Conservation (phyloP, 1,140 invertebrate species). For the Trachymyrmex septentrionalis region DNA sequence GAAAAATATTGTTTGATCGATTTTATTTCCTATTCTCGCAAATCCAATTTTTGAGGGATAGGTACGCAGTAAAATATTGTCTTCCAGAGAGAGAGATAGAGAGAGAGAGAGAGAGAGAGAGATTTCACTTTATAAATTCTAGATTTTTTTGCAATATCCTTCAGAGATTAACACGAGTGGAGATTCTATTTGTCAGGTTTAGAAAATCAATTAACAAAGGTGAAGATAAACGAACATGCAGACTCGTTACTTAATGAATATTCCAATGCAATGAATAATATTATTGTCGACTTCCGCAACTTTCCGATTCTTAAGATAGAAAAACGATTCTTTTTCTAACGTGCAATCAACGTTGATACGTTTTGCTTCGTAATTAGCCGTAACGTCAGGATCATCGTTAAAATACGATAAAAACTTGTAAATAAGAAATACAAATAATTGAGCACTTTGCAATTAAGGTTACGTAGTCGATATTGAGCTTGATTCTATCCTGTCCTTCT, state of each 20-base stretch:
- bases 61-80: neutral
- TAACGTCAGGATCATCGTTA: constrained; percentile 7
- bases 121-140: constrained; percentile 7
- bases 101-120: neutral
- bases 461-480: constrained; percentile 24
- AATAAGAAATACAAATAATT: constrained; percentile 23
- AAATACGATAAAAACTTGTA: neutral
- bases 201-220: neutral
- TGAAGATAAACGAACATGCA: neutral
- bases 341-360: neutral
- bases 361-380: constrained; percentile 17
- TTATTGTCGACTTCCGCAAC: neutral
- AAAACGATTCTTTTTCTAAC: neutral
- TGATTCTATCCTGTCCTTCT: neutral
- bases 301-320: neutral
- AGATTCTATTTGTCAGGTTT: neutral
- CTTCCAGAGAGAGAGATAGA: no score
- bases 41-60: neutral
- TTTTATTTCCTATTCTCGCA: neutral
- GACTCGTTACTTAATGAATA: neutral
- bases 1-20: neutral
- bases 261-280: neutral
- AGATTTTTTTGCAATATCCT: neutral
- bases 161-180: neutral
- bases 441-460: constrained; percentile 20